Conservation (phyloP, 2,888 invertebrate genomes). For the Aquatica leii region DNA sequence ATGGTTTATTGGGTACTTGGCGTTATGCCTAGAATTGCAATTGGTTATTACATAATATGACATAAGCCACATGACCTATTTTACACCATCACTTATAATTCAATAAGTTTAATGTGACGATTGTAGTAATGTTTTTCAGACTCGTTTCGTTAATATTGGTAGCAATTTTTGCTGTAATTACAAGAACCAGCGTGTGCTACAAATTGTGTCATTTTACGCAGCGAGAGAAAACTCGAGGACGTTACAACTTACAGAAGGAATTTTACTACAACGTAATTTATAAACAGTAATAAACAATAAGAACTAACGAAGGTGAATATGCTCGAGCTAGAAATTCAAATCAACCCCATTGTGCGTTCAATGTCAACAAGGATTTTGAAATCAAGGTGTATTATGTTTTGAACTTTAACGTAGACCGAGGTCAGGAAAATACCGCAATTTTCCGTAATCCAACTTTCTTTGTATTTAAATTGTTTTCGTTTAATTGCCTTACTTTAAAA, state of each 20-base stretch:
- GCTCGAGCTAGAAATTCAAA: constrained; percentile 22
- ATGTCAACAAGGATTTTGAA: constrained; percentile 35
- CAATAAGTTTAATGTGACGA: too few relatives aligned
- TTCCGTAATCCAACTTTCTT: constrained; percentile 25
- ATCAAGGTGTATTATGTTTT: constrained; percentile 38
- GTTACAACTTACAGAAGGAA: background rate
- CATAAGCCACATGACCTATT: too few relatives aligned
- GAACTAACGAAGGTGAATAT: constrained; percentile 34
- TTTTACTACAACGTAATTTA: constrained; percentile 27
- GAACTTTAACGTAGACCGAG: constrained; percentile 38
- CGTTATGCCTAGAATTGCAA: too few relatives aligned
- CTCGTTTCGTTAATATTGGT: too few relatives aligned
- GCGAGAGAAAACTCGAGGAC: background rate
- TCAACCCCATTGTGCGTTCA: constrained; percentile 35
- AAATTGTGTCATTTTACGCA: constrained; percentile 5
- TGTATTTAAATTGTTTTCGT: constrained; percentile 25
- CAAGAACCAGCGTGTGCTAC: constrained; percentile 4
- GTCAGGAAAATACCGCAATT: constrained; percentile 44
- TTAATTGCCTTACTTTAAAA: constrained; percentile 17
- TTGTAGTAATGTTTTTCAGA: too few relatives aligned
- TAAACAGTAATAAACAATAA: constrained; percentile 15
- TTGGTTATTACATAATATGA: too few relatives aligned
- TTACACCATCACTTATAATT: too few relatives aligned
- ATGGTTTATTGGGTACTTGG: too few relatives aligned
- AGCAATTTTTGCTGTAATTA: background rate